phyloP scores from a whole-genome alignment of 2,888 invertebrate species.

The Ennomos fuscantarius region DNA sequence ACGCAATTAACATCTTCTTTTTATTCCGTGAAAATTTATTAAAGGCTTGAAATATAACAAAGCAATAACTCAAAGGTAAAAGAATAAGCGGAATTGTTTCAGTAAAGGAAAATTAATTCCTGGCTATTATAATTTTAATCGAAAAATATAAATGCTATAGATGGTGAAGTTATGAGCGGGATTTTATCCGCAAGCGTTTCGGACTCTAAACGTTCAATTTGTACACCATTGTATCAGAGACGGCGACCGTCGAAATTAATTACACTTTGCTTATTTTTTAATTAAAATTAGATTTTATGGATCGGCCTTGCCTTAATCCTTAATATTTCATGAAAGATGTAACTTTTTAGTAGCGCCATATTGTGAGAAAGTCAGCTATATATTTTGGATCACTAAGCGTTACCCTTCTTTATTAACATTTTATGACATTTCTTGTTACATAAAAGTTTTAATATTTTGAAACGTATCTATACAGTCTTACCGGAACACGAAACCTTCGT shows the following conservation, averaged over 20 bases:
- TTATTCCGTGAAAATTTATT: constrained; percentile 42
- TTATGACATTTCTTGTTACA: constrained; percentile 47
- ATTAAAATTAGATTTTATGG: constrained; percentile 80
- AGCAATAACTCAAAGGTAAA: constrained; percentile 47
- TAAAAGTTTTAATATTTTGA: constrained; percentile 49
- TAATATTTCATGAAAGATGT: constrained; percentile 82
- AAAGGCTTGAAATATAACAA: constrained; percentile 43
- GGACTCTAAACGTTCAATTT: constrained; percentile 63
- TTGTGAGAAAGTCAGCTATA: constrained; percentile 79
- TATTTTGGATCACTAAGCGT: constrained; percentile 77
- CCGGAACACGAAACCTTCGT: constrained; percentile 36
- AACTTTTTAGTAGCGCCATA: constrained; percentile 81
- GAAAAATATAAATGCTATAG: constrained; percentile 58
- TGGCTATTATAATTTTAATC: constrained; percentile 53
- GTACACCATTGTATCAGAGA: constrained; percentile 68
- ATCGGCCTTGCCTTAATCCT: constrained; percentile 73
- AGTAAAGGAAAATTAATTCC: constrained; percentile 49
- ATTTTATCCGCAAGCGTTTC: constrained; percentile 57
- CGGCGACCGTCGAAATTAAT: constrained; percentile 70
- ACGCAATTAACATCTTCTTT: constrained; percentile 55
- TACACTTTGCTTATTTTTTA: constrained; percentile 79
- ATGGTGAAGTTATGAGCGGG: constrained; percentile 48
- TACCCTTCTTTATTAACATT: constrained; percentile 64
- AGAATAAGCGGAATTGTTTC: constrained; percentile 43
- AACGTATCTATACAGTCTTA: constrained; percentile 46